A percentile compares a stretch with the other conserved stretches of the same genome.
Conservation (phyloP, 2,888 invertebrate genomes). For the Aporophyla lueneburgensis region DNA sequence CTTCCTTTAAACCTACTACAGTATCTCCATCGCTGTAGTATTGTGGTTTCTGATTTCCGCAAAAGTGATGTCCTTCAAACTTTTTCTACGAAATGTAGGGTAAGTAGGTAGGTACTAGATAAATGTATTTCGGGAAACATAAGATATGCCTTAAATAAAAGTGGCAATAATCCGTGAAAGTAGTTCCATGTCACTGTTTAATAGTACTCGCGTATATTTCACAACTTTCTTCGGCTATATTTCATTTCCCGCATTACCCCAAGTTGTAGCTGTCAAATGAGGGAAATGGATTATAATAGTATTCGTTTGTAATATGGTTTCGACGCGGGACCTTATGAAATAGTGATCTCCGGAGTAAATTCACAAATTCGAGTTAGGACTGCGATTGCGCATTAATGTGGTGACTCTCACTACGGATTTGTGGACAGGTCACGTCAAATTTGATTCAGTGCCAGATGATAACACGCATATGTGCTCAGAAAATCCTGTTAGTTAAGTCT, state of each 20-base stretch:
- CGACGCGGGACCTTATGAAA: slow-evolving; percentile 8
- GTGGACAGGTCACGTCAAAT: slow-evolving; percentile 9
- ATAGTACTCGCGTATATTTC: slow-evolving; percentile 30
- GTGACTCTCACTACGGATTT: slow-evolving; percentile 2
- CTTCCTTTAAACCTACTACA: background rate
- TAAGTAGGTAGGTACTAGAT: background rate
- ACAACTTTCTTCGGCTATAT: slow-evolving; percentile 39
- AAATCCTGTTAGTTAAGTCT: slow-evolving; percentile 9
- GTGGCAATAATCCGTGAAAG: slow-evolving; percentile 36
- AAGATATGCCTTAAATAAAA: slow-evolving; percentile 17
- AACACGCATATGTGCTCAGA: background rate
- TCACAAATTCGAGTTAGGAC: background rate
- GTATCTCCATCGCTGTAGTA: background rate
- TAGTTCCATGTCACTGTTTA: slow-evolving; percentile 43
- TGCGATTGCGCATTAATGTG: background rate
- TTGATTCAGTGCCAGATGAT: slow-evolving; percentile 8
- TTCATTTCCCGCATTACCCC: slow-evolving; percentile 39
- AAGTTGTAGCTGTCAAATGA: slow-evolving; percentile 47
- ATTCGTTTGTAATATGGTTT: slow-evolving; percentile 34
- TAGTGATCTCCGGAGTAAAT: slow-evolving; percentile 16
- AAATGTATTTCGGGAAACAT: slow-evolving; percentile 16
- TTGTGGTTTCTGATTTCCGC: background rate
- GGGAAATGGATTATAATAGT: slow-evolving; percentile 50
- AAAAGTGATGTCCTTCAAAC: slow-evolving; percentile 5
- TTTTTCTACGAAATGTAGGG: background rate